Percentiles rank a stretch among this genome's conserved stretches.
Conservation (phyloP, 2,797 vertebrate genomes). For the Hyperoplus immaculatus region DNA sequence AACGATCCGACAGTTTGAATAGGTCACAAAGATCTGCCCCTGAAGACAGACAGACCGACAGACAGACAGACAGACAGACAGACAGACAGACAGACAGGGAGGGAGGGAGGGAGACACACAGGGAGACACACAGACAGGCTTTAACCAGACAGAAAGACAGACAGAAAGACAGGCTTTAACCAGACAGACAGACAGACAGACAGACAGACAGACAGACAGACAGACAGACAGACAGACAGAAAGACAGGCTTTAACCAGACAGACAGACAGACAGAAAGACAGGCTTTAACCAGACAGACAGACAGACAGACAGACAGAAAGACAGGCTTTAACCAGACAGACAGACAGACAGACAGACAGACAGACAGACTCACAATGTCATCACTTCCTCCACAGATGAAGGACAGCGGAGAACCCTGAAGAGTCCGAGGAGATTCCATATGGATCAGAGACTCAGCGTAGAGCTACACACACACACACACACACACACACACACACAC, state of each 20-base stretch:
- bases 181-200: background rate
- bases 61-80: background rate
- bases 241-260: no score
- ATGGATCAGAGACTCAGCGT: slow-evolving; percentile 81
- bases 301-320: fast-evolving
- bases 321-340: background rate
- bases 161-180: background rate
- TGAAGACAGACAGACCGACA: slow-evolving; percentile 47
- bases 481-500: background rate
- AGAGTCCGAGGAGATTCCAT: slow-evolving; percentile 85
- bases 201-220: background rate
- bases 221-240: fast-evolving
- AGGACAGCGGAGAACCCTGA: slow-evolving; percentile 89
- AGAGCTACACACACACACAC: slow-evolving; percentile 79
- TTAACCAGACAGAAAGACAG: no score
- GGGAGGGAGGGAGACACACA: no score
- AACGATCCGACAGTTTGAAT: slow-evolving; percentile 85
- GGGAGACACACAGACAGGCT: fast-evolving
- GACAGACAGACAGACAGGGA: no score
- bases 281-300: no score
- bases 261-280: fast-evolving
- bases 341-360: no score
- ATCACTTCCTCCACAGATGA: slow-evolving; percentile 85
- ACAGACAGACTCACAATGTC: slow-evolving; percentile 74
- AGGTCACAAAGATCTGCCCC: slow-evolving; percentile 91